Base-by-base conservation (phyloP, 2,113 vertebrate genomes). In the Saccopteryx bilineata region DNA sequence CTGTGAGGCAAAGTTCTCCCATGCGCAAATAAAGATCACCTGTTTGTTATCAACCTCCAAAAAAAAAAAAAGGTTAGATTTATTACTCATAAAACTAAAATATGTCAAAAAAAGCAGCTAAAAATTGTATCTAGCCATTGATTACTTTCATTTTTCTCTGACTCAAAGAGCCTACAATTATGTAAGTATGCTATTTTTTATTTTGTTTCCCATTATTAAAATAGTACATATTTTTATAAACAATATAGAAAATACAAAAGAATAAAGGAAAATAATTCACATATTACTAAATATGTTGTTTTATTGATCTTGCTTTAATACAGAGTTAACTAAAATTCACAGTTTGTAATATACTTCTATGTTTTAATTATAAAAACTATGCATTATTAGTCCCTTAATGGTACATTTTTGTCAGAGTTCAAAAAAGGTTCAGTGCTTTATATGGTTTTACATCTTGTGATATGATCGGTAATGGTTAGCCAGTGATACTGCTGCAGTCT, bases 391-490 rank as follows among this genome's bases (percentile, higher is more conserved):
- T 86, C 15, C 28, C 76, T 81, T 66, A 89, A 54, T 23, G 21
- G 81, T 74, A 18, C 58, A 79, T 96, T 96, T 96, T 97, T 94
- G 92, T 84, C 96, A 82, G 93, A 93, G 97, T 96, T 98, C 96
- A 98, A 79, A 97, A 97, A 97, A 96, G 7, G 90, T 98, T 98
- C 96, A 97, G 68, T 92, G 61, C 80, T 90, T 96, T 92, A 76
- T 85, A 72, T 82, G 90, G 82, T 83, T 87, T 52, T 93, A 86
- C 1, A 66, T 96, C 89, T 96, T 83, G 69, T 66, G 75, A 96
- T 96, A 86, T 89, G 56, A 97, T 93, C 90, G 94, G 63, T 75
- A 96, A 63, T 93, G 50, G 93, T 97, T 87, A 39, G n/a, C 46
- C 86, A 89, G 66, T 88, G 96, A 97, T 96, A 66, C 12, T 65